Conservation (phyloP, 2,797 vertebrate species). For the Notoglanidium macrostoma region DNA sequence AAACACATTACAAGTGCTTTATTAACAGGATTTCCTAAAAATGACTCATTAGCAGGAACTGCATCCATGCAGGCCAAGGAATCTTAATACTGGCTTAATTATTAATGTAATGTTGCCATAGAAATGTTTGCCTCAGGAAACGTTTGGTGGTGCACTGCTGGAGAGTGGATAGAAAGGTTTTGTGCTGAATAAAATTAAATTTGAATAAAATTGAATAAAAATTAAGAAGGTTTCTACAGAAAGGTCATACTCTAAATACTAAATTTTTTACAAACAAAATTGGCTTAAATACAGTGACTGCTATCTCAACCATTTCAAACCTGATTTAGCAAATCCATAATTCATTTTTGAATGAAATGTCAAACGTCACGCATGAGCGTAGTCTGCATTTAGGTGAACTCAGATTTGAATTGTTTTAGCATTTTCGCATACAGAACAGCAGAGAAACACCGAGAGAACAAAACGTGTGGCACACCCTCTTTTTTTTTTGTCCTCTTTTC, state of each 20-base stretch:
- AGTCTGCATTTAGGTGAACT: background rate
- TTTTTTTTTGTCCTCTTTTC: conserved; percentile 1
- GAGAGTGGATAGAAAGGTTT: background rate
- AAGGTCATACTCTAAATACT: background rate
- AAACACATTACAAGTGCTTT: too few species aligned
- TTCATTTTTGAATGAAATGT: background rate
- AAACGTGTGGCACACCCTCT: background rate
- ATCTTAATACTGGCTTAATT: background rate
- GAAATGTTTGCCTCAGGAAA: background rate
- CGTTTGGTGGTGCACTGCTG: too few species aligned
- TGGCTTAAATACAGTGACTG: background rate
- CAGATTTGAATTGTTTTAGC: background rate
- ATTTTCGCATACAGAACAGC: background rate
- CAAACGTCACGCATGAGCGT: background rate
- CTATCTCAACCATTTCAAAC: background rate
- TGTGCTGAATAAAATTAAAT: background rate
- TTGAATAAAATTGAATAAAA: background rate
- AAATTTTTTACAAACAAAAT: conserved; percentile 5
- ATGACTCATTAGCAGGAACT: background rate
- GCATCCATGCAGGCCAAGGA: too few species aligned
- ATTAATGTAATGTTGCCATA: background rate
- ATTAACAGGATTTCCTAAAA: background rate
- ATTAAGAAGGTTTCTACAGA: background rate
- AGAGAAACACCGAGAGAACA: background rate
- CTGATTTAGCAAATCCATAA: background rate